Conservation (phyloP, 2,113 vertebrate genomes). For the Phrynosoma platyrhinos region DNA sequence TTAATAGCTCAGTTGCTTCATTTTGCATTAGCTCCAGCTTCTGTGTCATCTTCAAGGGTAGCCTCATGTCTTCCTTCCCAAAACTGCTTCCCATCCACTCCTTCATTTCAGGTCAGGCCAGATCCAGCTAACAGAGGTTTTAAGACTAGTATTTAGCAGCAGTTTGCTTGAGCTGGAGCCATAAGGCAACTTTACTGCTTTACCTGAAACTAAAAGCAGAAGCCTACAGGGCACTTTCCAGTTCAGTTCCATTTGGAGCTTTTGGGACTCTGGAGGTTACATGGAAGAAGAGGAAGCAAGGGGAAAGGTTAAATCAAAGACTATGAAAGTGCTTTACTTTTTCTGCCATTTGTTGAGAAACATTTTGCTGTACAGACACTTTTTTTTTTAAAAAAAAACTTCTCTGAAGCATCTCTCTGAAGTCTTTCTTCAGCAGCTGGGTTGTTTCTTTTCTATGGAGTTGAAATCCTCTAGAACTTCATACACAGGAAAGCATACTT, state of each 20-base stretch:
- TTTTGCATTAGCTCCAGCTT: no score
- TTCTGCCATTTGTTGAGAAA: background rate
- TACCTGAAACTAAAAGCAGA: background rate
- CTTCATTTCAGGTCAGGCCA: background rate
- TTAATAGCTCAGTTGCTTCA: no score
- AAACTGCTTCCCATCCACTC: no score
- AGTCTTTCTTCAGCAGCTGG: background rate
- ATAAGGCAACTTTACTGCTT: background rate
- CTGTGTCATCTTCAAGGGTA: no score
- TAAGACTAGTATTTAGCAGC: fast-evolving
- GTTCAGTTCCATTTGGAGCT: background rate
- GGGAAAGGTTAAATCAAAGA: no score
- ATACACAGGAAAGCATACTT: no score
- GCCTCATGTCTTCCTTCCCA: no score
- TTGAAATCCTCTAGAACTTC: background rate
- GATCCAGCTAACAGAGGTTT: background rate
- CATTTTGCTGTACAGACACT: background rate
- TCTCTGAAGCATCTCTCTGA: background rate
- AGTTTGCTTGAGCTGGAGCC: background rate
- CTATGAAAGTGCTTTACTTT: background rate
- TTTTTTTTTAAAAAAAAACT: no score
- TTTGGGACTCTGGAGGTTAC: background rate
- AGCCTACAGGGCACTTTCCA: background rate
- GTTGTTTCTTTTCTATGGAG: background rate
- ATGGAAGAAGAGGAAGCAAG: no score